Evolutionary conservation across 2,113 vertebrate genomes (phyloP).

Genomic region (Romanogobio albipinnatus): DNA sequence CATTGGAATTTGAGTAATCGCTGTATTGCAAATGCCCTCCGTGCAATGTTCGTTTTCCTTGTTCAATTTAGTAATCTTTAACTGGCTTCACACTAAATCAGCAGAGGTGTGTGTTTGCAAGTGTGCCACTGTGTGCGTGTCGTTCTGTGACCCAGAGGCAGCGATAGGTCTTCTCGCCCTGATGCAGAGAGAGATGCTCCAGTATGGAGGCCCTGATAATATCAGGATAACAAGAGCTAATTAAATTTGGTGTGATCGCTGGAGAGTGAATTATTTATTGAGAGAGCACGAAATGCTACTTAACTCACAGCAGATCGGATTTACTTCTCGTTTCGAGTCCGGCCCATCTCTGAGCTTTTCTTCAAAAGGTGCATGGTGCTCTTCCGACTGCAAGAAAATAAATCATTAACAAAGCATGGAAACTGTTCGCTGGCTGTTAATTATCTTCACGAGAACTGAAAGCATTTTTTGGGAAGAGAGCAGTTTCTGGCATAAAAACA

Average conservation of each 20-base stretch:
- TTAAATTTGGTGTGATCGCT: constrained; percentile 80
- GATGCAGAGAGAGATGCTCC: constrained; percentile 44
- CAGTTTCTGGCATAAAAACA: constrained; percentile 28
- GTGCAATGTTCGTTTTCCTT: constrained; percentile 7
- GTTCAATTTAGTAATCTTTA: constrained; percentile 8
- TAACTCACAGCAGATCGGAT: constrained; percentile 47
- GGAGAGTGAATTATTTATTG: constrained; percentile 80
- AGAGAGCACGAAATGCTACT: constrained; percentile 49
- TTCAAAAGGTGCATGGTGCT: not conserved
- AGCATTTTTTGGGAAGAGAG: not conserved
- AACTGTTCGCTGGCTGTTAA: constrained; percentile 36
- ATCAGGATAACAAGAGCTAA: constrained; percentile 76
- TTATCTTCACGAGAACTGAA: constrained; percentile 7
- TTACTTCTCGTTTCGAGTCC: constrained; percentile 45
- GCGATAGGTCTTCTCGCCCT: constrained; percentile 33
- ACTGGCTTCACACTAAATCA: constrained; percentile 11
- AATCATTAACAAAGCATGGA: constrained; percentile 38
- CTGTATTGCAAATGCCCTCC: not conserved
- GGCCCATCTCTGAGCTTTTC: constrained; percentile 14
- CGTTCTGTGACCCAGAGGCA: constrained; percentile 13
- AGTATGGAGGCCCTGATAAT: constrained; percentile 68
- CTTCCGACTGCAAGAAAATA: not conserved
- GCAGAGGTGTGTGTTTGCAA: not conserved
- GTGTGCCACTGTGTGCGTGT: not conserved
- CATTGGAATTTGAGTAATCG: not conserved